phyloP scores from a whole-genome alignment of 2,113 vertebrate genomes.

The Butorides virescens region DNA sequence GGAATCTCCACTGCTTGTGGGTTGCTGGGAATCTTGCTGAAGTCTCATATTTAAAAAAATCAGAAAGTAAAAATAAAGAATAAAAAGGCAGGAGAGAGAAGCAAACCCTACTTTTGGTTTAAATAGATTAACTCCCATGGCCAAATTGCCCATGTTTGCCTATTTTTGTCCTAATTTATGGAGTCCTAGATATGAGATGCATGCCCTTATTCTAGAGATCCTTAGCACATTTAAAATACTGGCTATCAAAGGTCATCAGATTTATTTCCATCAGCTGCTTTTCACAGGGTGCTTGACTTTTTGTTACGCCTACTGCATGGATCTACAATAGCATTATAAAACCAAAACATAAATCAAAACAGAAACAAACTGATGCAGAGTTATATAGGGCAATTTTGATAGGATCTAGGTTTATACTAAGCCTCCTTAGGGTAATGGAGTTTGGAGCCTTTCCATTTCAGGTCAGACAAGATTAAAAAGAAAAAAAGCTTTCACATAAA shows the following conservation, averaged over 20 bases:
- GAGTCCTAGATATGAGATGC: background rate
- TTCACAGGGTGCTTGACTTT: background rate
- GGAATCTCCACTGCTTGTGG: background rate
- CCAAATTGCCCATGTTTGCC: background rate
- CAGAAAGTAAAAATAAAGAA: background rate
- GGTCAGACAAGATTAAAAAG: slow-evolving; percentile 62
- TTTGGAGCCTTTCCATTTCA: slow-evolving; percentile 37
- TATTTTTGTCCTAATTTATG: slow-evolving; percentile 27
- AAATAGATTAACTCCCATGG: background rate
- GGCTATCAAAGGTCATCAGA: background rate
- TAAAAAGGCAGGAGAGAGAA: background rate
- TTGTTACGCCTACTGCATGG: background rate
- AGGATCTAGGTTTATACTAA: slow-evolving; percentile 15
- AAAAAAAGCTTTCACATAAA: slow-evolving; percentile 35
- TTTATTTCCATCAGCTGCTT: slow-evolving; percentile 18
- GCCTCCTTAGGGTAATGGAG: background rate
- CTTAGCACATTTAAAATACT: background rate
- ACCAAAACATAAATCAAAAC: background rate
- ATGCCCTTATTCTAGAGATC: background rate
- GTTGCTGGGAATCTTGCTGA: background rate
- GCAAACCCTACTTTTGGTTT: background rate
- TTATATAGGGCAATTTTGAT: slow-evolving; percentile 33
- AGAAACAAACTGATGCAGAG: background rate
- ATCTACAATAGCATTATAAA: background rate
- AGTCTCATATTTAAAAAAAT: background rate